Evolutionary conservation across 1,140 invertebrate genomes (phyloP), one percentile per base, ranked within the genome.

Genomic region (Pygmarrhopalites habei): DNA sequence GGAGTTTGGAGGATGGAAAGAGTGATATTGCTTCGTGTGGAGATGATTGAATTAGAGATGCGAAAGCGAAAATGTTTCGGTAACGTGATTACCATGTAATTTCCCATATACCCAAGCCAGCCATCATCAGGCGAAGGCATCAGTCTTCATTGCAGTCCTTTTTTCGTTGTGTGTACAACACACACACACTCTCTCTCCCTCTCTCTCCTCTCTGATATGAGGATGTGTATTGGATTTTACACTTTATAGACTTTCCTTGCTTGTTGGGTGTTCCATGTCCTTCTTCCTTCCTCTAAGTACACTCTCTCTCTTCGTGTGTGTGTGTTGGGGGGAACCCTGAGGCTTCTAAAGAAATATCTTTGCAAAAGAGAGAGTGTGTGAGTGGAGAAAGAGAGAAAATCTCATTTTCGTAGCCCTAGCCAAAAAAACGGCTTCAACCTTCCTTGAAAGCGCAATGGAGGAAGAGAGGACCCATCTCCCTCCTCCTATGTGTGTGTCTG

Each of bases 71-170:
- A 70, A 67, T 66, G 65, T 58, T 58, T 62, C 58, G 61, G 64
- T 70, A 70, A 70, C 64, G 62, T 65, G 64, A 70, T 70, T 70
- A 70, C 62, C 59, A 70, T 66, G 64, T 64, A 70, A 70, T 66
- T 66, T 69, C 25, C 49, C 49, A 25, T 15, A 26, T 52, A 52
- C 25, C 14, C 25, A 52, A 28, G 32, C 5, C 32, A 7, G 32
- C 32, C 32, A 35, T 35, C 32, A 35, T 5, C 32, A 35, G 15
- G 32, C 5, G 32, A 35, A 35, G 32, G 15, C 32, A 35, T 35
- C 32, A 5, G 5, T 15, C 5, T 35, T 7, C 32, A 5, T 15
- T 35, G 32, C 15, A 35, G 32, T 47, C 5, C 44, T 7, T n/a
- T 47, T 5, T 35, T 7, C 32, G 32, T 35, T 5, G 32, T 15